Conservation (phyloP, 2,888 invertebrate genomes). For the Papilio elwesi region DNA sequence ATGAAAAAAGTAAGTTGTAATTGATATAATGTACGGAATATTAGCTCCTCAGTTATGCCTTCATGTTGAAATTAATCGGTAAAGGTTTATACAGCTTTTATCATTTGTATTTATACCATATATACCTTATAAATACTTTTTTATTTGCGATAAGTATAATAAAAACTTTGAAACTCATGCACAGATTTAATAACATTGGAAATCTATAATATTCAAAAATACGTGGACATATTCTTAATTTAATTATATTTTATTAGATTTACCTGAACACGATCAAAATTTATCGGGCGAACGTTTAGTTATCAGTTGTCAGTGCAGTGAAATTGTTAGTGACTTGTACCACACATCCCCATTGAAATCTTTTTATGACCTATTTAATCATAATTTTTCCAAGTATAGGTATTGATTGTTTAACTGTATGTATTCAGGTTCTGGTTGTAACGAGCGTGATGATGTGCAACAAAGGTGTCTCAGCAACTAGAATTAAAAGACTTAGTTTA, state of each 20-base stretch:
- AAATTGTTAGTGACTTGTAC: too few species aligned
- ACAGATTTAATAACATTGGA: neutral
- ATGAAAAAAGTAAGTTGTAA: conserved; percentile 43
- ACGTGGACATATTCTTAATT: too few species aligned
- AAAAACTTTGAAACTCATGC: neutral
- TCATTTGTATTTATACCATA: too few species aligned
- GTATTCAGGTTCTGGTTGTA: conserved; percentile 54
- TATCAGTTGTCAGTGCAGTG: too few species aligned
- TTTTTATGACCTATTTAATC: neutral
- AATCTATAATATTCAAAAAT: too few species aligned
- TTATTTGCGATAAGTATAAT: neutral
- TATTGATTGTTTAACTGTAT: neutral
- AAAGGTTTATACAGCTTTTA: too few species aligned
- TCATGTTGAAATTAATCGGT: neutral
- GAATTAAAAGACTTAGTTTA: conserved; percentile 63
- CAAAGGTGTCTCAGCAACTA: conserved; percentile 53
- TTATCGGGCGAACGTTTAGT: too few species aligned
- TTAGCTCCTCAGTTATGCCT: conserved; percentile 2
- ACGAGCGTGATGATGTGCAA: conserved; percentile 43
- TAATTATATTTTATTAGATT: too few species aligned
- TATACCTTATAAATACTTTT: neutral
- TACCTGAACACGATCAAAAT: too few species aligned
- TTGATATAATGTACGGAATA: conserved; percentile 34
- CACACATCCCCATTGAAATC: too few species aligned
- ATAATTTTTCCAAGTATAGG: neutral